Evolutionary conservation across 2,113 vertebrate genomes (phyloP).

Genomic region (Callithrix jacchus): DNA sequence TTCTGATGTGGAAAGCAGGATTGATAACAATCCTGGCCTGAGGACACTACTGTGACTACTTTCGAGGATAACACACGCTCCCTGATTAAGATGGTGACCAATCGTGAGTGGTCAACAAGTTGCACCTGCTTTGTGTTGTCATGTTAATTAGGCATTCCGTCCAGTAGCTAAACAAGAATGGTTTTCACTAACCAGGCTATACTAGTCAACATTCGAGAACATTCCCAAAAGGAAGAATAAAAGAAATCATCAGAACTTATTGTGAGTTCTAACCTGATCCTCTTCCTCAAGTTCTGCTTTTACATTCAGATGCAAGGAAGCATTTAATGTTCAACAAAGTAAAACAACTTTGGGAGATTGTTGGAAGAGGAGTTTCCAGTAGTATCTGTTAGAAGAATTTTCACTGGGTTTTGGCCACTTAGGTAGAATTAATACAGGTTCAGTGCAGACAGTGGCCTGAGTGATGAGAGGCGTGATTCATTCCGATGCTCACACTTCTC

Average conservation of each 20-base stretch:
- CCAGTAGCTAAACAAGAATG: neutral
- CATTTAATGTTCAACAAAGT: neutral
- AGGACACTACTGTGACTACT: neutral
- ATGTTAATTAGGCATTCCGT: neutral
- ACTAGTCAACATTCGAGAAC: neutral
- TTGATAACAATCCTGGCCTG: neutral
- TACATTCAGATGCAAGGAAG: neutral
- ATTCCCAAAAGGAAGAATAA: neutral
- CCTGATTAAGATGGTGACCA: neutral
- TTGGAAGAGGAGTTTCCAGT: neutral
- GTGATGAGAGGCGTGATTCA: neutral
- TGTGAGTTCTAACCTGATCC: neutral
- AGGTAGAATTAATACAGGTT: neutral
- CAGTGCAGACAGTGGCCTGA: neutral
- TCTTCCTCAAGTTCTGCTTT: neutral
- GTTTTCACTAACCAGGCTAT: neutral
- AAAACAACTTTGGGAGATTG: neutral
- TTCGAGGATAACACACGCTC: neutral
- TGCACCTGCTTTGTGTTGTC: neutral
- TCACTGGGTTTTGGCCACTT: neutral
- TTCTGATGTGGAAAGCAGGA: neutral
- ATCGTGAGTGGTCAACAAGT: neutral
- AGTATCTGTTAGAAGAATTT: slow-evolving; percentile 9
- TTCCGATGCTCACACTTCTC: neutral
- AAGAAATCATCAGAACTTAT: neutral